Conservation (phyloP, 2,888 invertebrate genomes). For the Drosophila pseudotalamancana region DNA sequence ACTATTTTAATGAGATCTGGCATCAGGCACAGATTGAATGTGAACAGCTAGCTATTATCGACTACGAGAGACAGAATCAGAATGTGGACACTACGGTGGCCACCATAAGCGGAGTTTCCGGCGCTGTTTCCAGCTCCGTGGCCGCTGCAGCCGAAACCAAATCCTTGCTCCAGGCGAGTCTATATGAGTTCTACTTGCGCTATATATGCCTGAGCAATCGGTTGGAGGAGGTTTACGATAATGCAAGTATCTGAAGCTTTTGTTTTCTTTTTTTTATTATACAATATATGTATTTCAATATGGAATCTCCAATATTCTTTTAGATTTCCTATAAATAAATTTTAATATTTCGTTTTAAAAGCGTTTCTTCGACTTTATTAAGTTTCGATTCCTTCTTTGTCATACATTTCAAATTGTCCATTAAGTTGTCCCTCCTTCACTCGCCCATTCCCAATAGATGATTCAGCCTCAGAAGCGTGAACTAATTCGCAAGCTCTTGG, state of each 20-base stretch:
- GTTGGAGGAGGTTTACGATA: constrained; percentile 93
- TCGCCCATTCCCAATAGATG: constrained; percentile 85
- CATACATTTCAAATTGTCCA: no score
- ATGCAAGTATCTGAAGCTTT: constrained; percentile 37
- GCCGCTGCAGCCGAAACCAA: constrained; percentile 84
- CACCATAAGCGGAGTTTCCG: constrained; percentile 84
- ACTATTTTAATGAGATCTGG: constrained; percentile 89
- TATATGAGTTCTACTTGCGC: constrained; percentile 91
- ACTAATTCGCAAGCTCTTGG: constrained; percentile 89
- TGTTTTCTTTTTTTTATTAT: not conserved
- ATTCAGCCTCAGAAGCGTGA: constrained; percentile 96
- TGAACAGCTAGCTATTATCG: constrained; percentile 78
- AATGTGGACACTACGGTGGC: constrained; percentile 83
- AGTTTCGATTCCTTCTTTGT: no score
- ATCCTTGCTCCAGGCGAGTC: constrained; percentile 84
- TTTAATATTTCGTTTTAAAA: no score
- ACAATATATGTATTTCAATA: no score
- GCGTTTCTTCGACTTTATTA: no score
- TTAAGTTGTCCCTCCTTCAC: no score
- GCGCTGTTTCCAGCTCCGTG: constrained; percentile 79
- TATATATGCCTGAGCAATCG: constrained; percentile 91
- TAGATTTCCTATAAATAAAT: no score
- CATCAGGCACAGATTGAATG: constrained; percentile 86
- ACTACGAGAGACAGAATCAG: constrained; percentile 88
- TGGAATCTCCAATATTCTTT: no score